Evolutionary conservation across 2,888 invertebrate genomes (phyloP), one percentile per base, ranked within the genome.

Genomic region (Xestia xanthographa): DNA sequence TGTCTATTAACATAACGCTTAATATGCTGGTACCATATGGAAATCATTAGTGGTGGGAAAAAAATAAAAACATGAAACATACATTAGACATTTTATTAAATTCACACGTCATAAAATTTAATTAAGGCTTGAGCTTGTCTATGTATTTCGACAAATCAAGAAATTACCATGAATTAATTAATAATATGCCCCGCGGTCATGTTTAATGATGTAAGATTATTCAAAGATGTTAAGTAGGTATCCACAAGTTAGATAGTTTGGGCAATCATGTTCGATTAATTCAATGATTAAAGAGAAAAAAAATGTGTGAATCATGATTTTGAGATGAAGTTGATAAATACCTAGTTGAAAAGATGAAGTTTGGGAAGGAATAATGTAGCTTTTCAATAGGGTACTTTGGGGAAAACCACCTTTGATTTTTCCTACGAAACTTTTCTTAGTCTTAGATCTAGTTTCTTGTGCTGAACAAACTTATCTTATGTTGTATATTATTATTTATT

Each of bases 11-110:
- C 88, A 89, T 85, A 82, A 88, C 81, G 86, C 82, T 77, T 88
- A 88, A 88, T 86, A 85, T 87, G 66, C 48, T 81, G 34, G 69
- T 66, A 89, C 89, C 94, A 94, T 91, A 92, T 94, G 94, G 91
- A 87, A 88, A 90, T 91, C 86, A 89, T 93, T 91, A 91, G 78
- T 79, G 88, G 80, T 86, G 88, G 88, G 83, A 90, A 91, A 91
- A 90, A 88, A 85, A 62, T 29, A 48, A 84, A 86, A 90, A 91
- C 90, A 91, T 83, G 88, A 88, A 90, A 86, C 83, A 83, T 85
- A 84, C 89, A 90, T 92, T 90, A 91, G 86, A 76, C 71, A 82
- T 79, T 84, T 86, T 83, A 85, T 81, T 86, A 77, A 82, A 87
- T 86, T 84, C 88, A 86, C 86, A 86, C 86, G 83, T 86, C 71